phyloP scores from a whole-genome alignment of 2,113 vertebrate species.

The Pituophis catenifer region DNA sequence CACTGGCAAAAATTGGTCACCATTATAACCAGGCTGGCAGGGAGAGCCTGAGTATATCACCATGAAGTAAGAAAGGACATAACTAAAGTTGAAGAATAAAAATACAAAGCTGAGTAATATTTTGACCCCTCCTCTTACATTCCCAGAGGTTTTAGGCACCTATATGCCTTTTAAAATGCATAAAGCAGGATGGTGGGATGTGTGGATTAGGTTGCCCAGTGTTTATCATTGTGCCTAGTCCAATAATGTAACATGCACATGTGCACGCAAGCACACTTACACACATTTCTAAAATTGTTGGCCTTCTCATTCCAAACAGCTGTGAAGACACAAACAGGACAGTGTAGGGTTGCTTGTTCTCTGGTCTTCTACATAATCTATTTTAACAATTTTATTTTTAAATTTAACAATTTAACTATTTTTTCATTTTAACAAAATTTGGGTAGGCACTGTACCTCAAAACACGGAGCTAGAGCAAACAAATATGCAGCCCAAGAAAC shows the following conservation, averaged over 20 bases:
- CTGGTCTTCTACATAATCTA: background rate
- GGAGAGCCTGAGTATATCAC: background rate
- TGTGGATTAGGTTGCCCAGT: background rate
- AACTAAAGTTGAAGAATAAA: background rate
- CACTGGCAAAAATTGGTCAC: background rate
- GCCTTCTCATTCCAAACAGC: background rate
- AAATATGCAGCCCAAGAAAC: background rate
- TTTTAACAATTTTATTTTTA: too few relatives aligned
- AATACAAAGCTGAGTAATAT: background rate
- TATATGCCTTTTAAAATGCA: background rate
- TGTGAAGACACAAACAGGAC: background rate
- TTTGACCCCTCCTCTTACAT: background rate
- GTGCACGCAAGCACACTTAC: background rate
- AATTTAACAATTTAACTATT: too few relatives aligned
- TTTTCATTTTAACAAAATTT: background rate
- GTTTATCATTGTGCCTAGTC: background rate
- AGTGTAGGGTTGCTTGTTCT: background rate
- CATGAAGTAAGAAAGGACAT: background rate
- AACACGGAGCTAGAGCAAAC: background rate
- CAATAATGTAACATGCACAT: background rate
- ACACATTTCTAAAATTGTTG: background rate
- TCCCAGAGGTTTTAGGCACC: background rate
- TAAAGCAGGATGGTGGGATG: background rate
- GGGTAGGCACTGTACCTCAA: background rate
- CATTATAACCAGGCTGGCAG: background rate